A percentile compares a stretch with the other conserved stretches of the same genome.
These are phyloP conservation scores for Cephus sareptanus DNA, from an alignment of 2,888 invertebrate genomes.

Conservation along the genomic window DNA sequence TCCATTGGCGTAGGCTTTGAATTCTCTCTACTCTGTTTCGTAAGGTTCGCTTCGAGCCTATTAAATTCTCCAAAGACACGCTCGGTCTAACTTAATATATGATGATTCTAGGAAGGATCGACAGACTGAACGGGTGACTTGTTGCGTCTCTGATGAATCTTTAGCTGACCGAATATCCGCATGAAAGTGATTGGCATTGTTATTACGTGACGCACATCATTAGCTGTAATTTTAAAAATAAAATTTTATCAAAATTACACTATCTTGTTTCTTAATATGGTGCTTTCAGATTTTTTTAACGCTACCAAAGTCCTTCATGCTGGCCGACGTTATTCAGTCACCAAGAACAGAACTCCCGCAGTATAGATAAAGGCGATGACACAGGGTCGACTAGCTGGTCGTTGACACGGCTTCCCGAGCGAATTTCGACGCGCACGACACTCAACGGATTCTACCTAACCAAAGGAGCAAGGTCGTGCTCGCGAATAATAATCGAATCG, in stretches of 20 bases:
- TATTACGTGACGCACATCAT: not conserved
- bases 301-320: not conserved
- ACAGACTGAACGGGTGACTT: not conserved
- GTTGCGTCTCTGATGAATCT: not conserved
- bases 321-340: not conserved
- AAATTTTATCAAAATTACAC: not conserved
- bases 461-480: not conserved
- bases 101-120: not conserved
- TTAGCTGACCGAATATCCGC: not conserved
- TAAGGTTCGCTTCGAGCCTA: not conserved
- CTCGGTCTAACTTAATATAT: not conserved
- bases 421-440: not conserved
- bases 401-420: not conserved
- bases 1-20: not conserved
- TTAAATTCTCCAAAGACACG: not conserved
- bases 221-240: not conserved
- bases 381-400: not conserved
- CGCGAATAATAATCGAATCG: not conserved
- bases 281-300: not conserved
- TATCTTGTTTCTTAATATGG: not conserved
- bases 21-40: not conserved
- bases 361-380: not conserved
- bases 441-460: not conserved
- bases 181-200: not conserved
- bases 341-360: not conserved